Evolutionary conservation across 2,113 vertebrate species (phyloP), one percentile per base, ranked within the genome.

Genomic region (Oriolus oriolus): DNA sequence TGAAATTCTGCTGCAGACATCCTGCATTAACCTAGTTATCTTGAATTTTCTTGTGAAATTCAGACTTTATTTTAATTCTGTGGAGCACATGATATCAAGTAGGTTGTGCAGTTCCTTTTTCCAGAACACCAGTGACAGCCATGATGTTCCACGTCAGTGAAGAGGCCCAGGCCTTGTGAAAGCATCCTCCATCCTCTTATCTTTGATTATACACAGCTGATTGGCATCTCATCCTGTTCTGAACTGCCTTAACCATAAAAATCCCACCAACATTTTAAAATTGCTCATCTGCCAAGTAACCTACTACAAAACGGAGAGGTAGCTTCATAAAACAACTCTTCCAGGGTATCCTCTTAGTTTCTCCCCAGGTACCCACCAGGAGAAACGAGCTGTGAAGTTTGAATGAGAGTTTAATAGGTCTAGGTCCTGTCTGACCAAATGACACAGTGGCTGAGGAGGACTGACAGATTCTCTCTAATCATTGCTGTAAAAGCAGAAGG

Each of bases 1-100:
- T 84, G 83, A 84, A 92, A 81, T 81, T 78, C 73, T 86, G 23
- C 76, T 81, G 68, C 85, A 95, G 90, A 86, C 69, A 75, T 66
- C 52, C 71, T 84, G 73, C 80, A 68, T 95, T 88, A 94, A 79
- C 54, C 86, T 56, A 89, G 61, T 93, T 96, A 84, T 30, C 73
- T 90, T 61, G 31, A 68, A 68, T 94, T 90, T 93, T 87, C 59
- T 33, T 7, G 7, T 82, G 76, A 84, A 92, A 92, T 84, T 81
- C 60, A 59, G 57, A 8, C 31, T 87, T 88, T 5, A 39, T 81
- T 92, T 91, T 89, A 90, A 75, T 87, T 44, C 64, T 60, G 3
- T 39, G 22, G 39, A 66, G 26, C 56, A 49, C 19, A 9, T 52
- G 31, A 8, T 68, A 23, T 60, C 82, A 82, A 79, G 71, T 37